Conservation (phyloP, 2,113 vertebrate species). For the Nothoprocta pentlandii region DNA sequence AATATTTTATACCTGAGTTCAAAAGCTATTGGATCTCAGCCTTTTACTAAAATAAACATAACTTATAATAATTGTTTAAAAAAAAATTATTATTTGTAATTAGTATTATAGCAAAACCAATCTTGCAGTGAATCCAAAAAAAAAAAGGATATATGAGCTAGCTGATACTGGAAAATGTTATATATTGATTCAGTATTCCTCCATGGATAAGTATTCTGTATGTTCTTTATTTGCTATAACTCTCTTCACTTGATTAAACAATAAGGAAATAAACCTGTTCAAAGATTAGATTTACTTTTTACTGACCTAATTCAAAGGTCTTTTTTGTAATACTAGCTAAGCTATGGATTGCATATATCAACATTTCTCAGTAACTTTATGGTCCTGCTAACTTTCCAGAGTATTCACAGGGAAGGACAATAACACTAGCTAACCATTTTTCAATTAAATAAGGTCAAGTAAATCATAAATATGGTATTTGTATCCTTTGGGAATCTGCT, state of each 20-base stretch:
- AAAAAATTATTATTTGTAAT: too few species aligned
- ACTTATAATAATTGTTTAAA: background rate
- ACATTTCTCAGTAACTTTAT: background rate
- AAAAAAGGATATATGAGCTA: background rate
- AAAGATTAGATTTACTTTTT: background rate
- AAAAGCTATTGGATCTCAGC: background rate
- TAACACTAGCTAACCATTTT: conserved; percentile 68
- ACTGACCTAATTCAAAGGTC: background rate
- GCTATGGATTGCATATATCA: background rate
- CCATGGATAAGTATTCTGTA: background rate
- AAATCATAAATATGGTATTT: conserved; percentile 77
- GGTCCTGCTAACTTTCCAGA: background rate
- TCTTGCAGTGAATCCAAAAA: background rate
- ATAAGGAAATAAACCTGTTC: background rate
- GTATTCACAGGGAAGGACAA: conserved; percentile 45
- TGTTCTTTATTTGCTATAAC: background rate
- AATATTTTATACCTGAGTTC: background rate
- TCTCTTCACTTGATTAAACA: background rate
- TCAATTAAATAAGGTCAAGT: conserved; percentile 64
- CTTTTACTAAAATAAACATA: background rate
- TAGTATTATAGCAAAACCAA: background rate
- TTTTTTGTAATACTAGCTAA: background rate
- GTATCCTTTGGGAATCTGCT: conserved; percentile 61
- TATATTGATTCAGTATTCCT: background rate
- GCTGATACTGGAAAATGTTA: background rate